Conservation (phyloP, 1,140 invertebrate species). For the Bombus turneri region DNA sequence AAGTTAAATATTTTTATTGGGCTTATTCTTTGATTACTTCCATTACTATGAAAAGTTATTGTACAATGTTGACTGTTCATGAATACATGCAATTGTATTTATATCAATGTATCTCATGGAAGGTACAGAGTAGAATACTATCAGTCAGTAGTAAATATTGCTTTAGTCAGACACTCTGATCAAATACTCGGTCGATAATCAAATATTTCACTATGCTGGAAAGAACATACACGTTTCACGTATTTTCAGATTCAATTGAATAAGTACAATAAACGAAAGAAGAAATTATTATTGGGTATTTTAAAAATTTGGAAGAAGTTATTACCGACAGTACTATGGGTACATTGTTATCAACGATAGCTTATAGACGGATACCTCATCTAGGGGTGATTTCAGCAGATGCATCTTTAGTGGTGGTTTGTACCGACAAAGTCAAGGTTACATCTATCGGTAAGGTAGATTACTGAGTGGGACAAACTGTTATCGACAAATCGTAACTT, state of each 20-base stretch:
- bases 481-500: slow-evolving; percentile 26
- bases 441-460: slow-evolving; percentile 40
- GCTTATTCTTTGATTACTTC: too few relatives aligned
- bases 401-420: not conserved
- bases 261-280: not conserved
- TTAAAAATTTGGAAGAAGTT: not conserved
- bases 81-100: too few relatives aligned
- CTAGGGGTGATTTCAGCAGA: not conserved
- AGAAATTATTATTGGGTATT: too few relatives aligned
- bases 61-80: not conserved
- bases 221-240: not conserved
- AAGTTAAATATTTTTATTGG: not conserved
- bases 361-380: not conserved
- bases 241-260: not conserved
- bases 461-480: not conserved
- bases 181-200: not conserved
- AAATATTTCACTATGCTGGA: not conserved
- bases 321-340: slow-evolving; percentile 37
- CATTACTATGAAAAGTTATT: too few relatives aligned
- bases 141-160: slow-evolving; percentile 1
- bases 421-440: slow-evolving; percentile 14
- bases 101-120: not conserved
- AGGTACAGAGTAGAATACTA: not conserved
- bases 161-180: not conserved
- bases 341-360: slow-evolving; percentile 9